A percentile compares a stretch with the other conserved stretches of the same genome.
Conservation (phyloP, 1,140 invertebrate genomes). For the Phenacoccus solenopsis region DNA sequence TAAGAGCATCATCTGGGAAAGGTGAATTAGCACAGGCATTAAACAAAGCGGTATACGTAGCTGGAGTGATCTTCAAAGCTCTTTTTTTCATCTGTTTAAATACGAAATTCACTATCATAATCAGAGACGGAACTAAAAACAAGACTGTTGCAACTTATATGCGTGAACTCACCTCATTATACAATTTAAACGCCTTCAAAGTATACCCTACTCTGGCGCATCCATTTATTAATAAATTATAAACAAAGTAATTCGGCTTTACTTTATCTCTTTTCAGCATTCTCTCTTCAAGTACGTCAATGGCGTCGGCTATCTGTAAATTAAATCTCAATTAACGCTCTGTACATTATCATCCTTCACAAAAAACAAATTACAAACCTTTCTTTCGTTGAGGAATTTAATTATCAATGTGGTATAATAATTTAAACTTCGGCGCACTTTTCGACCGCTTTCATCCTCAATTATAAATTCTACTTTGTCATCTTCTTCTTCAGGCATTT, state of each 20-base stretch:
- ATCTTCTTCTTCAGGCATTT: constrained; percentile 24
- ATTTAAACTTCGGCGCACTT: constrained; percentile 22
- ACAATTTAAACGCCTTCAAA: constrained; percentile 70
- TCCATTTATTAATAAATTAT: constrained; percentile 61
- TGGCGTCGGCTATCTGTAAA: constrained; percentile 43
- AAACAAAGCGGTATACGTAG: constrained; percentile 70
- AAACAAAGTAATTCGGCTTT: constrained; percentile 63
- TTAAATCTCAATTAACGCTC: background rate
- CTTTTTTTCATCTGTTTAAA: constrained; percentile 54
- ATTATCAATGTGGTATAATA: constrained; percentile 26
- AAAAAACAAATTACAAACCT: constrained; percentile 21
- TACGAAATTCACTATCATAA: no score
- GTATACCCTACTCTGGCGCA: constrained; percentile 69
- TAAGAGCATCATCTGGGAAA: constrained; percentile 45
- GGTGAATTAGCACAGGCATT: constrained; percentile 77
- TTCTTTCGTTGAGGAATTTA: constrained; percentile 23
- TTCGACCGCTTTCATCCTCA: constrained; percentile 22
- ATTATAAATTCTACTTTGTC: constrained; percentile 22
- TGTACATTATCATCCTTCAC: no score
- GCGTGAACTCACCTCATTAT: constrained; percentile 45
- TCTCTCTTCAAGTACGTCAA: constrained; percentile 55
- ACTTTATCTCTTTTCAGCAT: constrained; percentile 63
- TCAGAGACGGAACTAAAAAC: background rate
- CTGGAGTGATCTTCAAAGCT: constrained; percentile 47
- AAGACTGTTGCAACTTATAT: no score